Base-by-base conservation (phyloP, 2,797 vertebrate genomes). In the Esox masquinongy region DNA sequence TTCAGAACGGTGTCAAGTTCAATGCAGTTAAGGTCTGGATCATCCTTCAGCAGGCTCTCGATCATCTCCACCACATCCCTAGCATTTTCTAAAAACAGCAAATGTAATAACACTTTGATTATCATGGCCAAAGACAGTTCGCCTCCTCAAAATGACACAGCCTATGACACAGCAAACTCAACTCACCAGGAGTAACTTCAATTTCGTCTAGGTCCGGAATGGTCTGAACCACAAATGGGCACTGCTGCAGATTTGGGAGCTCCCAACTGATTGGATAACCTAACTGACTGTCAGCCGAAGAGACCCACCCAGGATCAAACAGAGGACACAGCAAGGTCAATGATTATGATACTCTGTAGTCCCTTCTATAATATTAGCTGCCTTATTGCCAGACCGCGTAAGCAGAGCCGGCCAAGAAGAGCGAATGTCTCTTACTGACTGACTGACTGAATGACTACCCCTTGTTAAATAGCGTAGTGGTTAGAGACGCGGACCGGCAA, bases 41-140 rank as follows among this genome's bases (percentile, higher is more conserved):
- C 90, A 39, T 91, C 71, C 5, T 76, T 87, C 4, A 97, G 86
- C 76, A 97, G 88, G 83, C 84, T 79, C 51, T 92, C 69, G 63
- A 98, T 94, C 80, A 95, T 95, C 26, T 91, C 84, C 74, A 94
- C 84, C 72, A 97, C 82, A 1, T 96, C 93, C 61, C 85, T 50
- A 0, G 93, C 93, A 8, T 95, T 98, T 24, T 94, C 97, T 98
- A 85, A 15, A 74, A 22, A 79, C 9, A 31, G 73, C 7, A 5
- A 7, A 61, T 2, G 75, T 5, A 66, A 1, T 17, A 7, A 69
- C 64, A 36, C 51, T 8, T 56, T 56, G 19, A 24, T 14, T 61
- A 61, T 61, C 12, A 61, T 61, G 56, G 56, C 24, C 56, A 24
- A 5, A 59, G 56, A 61, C 56, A 24, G 56, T 61, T 7, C 11